Base-by-base conservation (phyloP, 2,888 invertebrate species). In the Pseudeuparius sepicola region DNA sequence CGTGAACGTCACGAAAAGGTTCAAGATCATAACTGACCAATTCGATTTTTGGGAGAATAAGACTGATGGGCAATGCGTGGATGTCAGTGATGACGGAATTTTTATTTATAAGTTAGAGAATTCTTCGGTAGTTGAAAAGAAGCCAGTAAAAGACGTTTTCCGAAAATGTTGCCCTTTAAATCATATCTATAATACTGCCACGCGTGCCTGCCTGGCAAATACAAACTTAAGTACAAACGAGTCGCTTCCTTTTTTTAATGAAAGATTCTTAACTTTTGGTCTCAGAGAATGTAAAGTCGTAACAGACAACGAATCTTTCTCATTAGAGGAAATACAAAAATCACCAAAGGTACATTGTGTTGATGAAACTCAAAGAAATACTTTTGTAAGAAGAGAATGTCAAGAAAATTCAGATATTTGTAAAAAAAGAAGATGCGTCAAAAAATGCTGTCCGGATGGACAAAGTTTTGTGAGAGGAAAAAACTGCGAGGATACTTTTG, bases 361-460 rank as follows among this genome's bases (percentile, higher is more conserved):
- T 14, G 56, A 54, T 29, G 36, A 34, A 34, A 47, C 45, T 23
- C 39, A 37, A 15, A 35, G 42, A 4, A 36, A 37, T 4, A 17
- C 40, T 7, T 43, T 42, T 24, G 39, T 53, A 6, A 37, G 51
- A 13, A 48, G 56, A 33, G 34, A 47, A 24, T 57, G 56, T 34
- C 40, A 41, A 11, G 39, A 47, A 4, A 40, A 49, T 30, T 40
- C 34, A 10, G 37, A 47, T 10, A 25, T 55, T 29, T 56, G 56
- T 29, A 39, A 47, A 3, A 18, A 36, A 4, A 48, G 45, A 11
- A 45, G 47, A 37, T 68, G 70, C 43, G 42, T 71, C 3, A 64
- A 61, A 35, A 72, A 72, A 49, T 73, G 72, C 45, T 73, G 72
- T 47, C 67, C 67, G 2, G 57, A 68, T 14, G 72, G 71, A 9